These are phyloP conservation scores for Caerostris extrusa DNA, from an alignment of 1,140 invertebrate species.

Conservation along the genomic window DNA sequence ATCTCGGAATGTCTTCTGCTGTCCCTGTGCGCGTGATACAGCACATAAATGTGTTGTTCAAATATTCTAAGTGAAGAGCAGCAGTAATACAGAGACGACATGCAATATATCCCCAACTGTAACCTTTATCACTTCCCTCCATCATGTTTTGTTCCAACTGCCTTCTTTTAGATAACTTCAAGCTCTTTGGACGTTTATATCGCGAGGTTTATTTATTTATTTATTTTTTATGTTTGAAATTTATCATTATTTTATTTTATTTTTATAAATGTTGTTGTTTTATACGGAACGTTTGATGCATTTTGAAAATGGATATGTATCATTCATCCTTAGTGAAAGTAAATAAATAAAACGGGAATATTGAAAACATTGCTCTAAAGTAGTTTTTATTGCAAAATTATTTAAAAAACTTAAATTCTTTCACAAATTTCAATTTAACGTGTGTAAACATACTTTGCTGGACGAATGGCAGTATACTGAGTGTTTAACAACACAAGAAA, in stretches of 20 bases:
- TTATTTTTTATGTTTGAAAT: neutral
- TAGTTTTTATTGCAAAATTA: too few relatives aligned
- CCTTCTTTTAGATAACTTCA: neutral
- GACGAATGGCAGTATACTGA: too few relatives aligned
- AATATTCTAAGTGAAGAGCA: neutral
- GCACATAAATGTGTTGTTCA: neutral
- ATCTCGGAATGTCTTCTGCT: neutral
- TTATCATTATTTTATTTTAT: neutral
- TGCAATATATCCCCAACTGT: neutral
- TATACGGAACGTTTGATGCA: neutral
- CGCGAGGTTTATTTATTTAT: neutral
- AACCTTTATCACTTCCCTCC: neutral
- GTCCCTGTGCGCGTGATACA: neutral
- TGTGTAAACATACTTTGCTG: too few relatives aligned
- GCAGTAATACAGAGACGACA: neutral
- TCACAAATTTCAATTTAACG: too few relatives aligned
- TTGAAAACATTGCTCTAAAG: too few relatives aligned
- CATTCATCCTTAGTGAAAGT: too few relatives aligned
- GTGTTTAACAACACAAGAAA: too few relatives aligned
- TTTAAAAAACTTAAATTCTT: too few relatives aligned
- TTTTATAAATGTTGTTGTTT: too few relatives aligned
- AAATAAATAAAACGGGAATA: too few relatives aligned
- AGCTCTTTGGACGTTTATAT: neutral
- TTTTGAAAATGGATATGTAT: neutral
- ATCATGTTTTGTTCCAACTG: conserved; percentile 21